Conservation (phyloP, 2,797 vertebrate species). For the Zalophus californianus region DNA sequence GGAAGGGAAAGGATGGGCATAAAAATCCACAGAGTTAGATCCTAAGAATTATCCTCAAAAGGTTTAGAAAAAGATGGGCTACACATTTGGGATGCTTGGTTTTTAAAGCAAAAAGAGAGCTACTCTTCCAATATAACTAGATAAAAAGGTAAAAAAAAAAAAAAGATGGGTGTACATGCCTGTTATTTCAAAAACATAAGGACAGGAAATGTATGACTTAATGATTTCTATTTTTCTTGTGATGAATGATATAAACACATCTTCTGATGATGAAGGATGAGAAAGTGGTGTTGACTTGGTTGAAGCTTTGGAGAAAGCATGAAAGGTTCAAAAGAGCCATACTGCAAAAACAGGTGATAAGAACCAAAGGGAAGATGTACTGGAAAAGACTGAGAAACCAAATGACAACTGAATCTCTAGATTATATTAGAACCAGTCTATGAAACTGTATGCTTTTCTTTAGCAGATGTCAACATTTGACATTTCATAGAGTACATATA, state of each 20-base stretch:
- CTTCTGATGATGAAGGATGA: neutral
- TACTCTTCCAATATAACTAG: neutral
- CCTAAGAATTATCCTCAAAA: neutral
- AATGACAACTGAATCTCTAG: neutral
- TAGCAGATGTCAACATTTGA: neutral
- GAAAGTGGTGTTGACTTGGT: neutral
- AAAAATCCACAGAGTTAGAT: neutral
- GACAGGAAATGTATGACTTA: neutral
- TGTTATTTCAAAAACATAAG: neutral
- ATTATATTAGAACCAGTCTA: neutral
- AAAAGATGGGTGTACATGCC: rapidly evolving
- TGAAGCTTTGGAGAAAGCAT: neutral
- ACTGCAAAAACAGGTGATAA: neutral
- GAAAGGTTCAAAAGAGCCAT: neutral
- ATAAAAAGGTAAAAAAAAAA: neutral
- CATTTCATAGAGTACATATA: neutral
- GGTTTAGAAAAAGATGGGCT: neutral
- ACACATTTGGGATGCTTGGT: neutral
- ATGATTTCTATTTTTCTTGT: neutral
- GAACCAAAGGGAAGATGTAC: neutral
- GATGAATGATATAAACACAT: neutral
- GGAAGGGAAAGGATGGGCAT: neutral
- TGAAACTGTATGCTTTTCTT: neutral
- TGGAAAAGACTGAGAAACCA: neutral
- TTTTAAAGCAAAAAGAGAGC: neutral